A percentile compares a stretch with the other conserved stretches of the same genome.
These are phyloP conservation scores for Macaca mulatta DNA, from an alignment of 2,113 vertebrate genomes.

Conservation along the genomic window DNA sequence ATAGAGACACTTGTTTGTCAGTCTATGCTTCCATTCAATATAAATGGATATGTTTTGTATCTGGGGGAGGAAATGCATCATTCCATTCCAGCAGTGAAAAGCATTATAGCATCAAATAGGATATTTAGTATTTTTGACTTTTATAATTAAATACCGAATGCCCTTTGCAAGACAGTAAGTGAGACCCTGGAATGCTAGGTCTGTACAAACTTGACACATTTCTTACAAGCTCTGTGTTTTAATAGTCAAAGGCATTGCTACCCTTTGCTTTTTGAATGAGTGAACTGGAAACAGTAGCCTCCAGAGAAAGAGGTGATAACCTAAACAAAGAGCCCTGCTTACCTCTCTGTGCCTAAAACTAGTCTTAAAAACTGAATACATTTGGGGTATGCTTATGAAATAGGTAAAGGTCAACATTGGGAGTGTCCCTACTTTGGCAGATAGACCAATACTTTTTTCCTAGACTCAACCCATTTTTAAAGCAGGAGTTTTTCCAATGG, in stretches of 20 bases:
- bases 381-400: neutral
- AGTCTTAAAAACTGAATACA: neutral
- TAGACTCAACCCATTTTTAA: neutral
- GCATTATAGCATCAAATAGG: neutral
- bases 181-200: neutral
- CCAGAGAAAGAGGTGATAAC: neutral
- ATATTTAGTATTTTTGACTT: conserved; percentile 19
- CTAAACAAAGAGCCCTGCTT: neutral
- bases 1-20: neutral
- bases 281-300: neutral
- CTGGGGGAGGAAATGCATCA: neutral
- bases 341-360: neutral
- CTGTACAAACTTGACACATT: neutral
- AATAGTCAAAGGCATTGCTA: neutral
- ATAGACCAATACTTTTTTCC: neutral
- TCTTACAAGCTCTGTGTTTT: neutral
- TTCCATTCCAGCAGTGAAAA: neutral
- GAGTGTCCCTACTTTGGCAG: neutral
- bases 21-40: conserved; percentile 10
- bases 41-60: conserved; percentile 31
- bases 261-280: neutral
- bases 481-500: neutral
- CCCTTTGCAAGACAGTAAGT: neutral
- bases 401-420: neutral
- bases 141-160: conserved; percentile 8